Base-by-base conservation (phyloP, 2,888 invertebrate species). In the Drosophila acutilabella region DNA sequence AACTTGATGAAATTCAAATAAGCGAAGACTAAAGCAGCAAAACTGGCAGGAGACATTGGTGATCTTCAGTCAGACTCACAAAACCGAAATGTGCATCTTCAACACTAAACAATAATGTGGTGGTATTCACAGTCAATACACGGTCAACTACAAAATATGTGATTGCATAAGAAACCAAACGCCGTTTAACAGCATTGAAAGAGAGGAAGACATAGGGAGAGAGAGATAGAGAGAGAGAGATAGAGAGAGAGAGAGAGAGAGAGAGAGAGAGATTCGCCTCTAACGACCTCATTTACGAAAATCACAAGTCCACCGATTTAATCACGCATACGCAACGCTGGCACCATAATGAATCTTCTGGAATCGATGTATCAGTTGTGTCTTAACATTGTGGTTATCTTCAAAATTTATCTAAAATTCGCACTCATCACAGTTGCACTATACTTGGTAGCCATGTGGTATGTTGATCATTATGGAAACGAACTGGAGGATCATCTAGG, bases 321-420 rank as follows among this genome's bases (percentile, higher is more conserved):
- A 33, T 33, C 44, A n/a, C 42, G 18, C n/a, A n/a, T 41, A 33
- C 41, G 41, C 16, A 30, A 30, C 16, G 44, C n/a, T 56, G 30
- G 30, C 4, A 1, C 11, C n/a, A 66, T 14, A 7, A 83, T 83
- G 85, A 71, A 85, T 38, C 61, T 64, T 18, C 68, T 83, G 74
- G 82, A 88, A 51, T 71, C 82, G 66, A 71, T 88, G 58, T 74
- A 74, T 47, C 78, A 68, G 56, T 53, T 88, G 38, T 64, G 76
- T 38, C 45, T 71, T 13, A 75, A 89, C 65, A 67, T 91, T 53
- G 52, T 83, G 58, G 88, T 83, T 58, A 91, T 92, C 60, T 81
- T 89, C 0, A 88, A 74, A 64, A 90, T 92, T 64, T 92, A 92
- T 71, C 23, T 92, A 3, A 91, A 91, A 74, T 91, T 92, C 30